phyloP scores from a whole-genome alignment of 1,140 invertebrate genomes.

The Sinella curviseta region DNA sequence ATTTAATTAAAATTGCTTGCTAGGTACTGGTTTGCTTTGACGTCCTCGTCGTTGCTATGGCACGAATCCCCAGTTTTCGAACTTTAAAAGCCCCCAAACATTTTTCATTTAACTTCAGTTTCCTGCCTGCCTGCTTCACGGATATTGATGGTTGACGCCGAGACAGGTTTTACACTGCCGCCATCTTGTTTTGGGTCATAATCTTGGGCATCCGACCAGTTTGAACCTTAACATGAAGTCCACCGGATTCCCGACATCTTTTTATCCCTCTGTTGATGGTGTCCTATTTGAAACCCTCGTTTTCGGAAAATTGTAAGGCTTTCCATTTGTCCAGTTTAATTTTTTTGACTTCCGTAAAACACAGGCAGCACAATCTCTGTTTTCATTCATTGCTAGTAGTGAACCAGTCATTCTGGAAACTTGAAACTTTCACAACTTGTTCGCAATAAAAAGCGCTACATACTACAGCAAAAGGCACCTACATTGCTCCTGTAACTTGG shows the following conservation, averaged over 20 bases:
- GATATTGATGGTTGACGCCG: neutral
- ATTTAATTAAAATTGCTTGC: neutral
- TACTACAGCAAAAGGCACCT: neutral
- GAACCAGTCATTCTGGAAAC: neutral
- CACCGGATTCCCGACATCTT: neutral
- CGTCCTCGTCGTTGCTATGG: too few relatives aligned
- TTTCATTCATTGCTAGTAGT: neutral
- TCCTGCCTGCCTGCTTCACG: neutral
- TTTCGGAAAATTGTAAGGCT: neutral
- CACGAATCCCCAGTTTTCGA: slow-evolving; percentile 10
- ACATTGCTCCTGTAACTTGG: neutral
- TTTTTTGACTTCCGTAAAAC: neutral
- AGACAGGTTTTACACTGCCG: neutral
- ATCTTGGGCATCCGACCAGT: neutral
- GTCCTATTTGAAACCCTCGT: too few relatives aligned
- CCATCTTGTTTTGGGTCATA: too few relatives aligned
- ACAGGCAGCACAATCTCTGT: neutral
- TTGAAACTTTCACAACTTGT: neutral
- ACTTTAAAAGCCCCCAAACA: neutral
- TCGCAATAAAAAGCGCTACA: neutral
- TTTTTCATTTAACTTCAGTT: neutral
- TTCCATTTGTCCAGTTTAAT: neutral
- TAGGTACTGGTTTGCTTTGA: neutral
- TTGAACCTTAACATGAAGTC: neutral
- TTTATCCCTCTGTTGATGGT: too few relatives aligned